These are phyloP conservation scores for Spatulosminthurus flaviceps DNA, from an alignment of 2,888 invertebrate genomes.

Conservation along the genomic window DNA sequence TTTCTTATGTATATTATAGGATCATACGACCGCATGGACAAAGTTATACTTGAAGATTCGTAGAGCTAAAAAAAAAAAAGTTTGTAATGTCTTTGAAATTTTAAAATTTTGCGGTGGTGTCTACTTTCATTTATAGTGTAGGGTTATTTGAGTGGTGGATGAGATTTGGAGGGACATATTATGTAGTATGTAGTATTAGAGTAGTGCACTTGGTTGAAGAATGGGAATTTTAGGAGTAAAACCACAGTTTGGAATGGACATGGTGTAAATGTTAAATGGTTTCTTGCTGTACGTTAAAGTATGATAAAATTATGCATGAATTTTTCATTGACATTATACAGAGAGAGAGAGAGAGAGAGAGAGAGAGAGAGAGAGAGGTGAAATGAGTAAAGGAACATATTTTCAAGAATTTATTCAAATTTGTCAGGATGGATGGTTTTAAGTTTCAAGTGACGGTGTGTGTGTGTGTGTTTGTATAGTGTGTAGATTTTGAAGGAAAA, in stretches of 20 bases:
- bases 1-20: too few relatives aligned
- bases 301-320: neutral
- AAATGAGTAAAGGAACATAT: neutral
- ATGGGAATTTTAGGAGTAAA: neutral
- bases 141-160: too few relatives aligned
- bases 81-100: neutral
- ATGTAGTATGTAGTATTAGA: too few relatives aligned
- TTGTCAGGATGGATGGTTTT: neutral
- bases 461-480: too few relatives aligned
- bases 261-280: neutral
- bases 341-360: too few relatives aligned
- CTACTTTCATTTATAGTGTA: slow-evolving; percentile 34
- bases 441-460: neutral
- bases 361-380: too few relatives aligned
- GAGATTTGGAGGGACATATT: too few relatives aligned
- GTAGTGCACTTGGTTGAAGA: neutral
- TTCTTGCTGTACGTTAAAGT: too few relatives aligned
- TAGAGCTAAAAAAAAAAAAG: neutral
- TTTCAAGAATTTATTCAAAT: slow-evolving; percentile 2
- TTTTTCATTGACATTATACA: slow-evolving; percentile 10
- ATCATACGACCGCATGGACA: neutral
- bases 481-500: too few relatives aligned
- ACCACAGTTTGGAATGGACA: neutral
- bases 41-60: neutral
- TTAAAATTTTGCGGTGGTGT: slow-evolving; percentile 26